Base-by-base conservation (phyloP, 1,140 invertebrate species). In the Drosophila jambulina region DNA sequence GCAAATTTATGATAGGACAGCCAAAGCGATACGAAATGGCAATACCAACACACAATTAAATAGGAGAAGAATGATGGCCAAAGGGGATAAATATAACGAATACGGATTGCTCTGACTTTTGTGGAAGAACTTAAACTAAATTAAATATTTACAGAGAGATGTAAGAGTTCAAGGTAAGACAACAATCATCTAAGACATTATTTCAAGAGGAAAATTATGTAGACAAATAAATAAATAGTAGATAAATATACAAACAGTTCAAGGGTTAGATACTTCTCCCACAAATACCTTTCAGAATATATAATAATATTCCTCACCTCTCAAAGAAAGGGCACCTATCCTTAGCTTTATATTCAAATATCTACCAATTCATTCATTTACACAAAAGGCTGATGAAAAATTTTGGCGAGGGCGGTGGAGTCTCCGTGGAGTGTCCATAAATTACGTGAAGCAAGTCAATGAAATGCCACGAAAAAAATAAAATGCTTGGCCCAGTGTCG, bases 21-120 rank as follows among this genome's bases (percentile, higher is more conserved):
- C 49, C 56, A 54, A 63, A 75, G 81, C 81, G 81, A 88, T 79
- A 85, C 78, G 45, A 90, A 90, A 90, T 90, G 78, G 85, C 85
- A 85, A 85, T 82, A 77, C 80, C 78, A 76, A 90, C 85, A 90
- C 85, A 88, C 85, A 90, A 88, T 90, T 88, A 88, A 90, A 78
- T 78, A 58, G 53, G 46, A 62, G 51, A 53, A 77, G 36, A 74
- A 27, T 59, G 64, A 56, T 61, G 40, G 58, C 19, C 0, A 0
- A 0, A 0, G 10, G n/a, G 2, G 8, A 19, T 12, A 0, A n/a
- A n/a, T 0, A 13, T 7, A 49, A 45, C 72, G 68, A 77, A 59
- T 19, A 2, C 0, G 8, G 4, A 10, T 43, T 75, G 32, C 85
- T 25, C 83, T 87, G 29, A 10, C 19, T 8, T 25, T 25, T 9